A percentile compares a stretch with the other conserved stretches of the same genome.
phyloP scores from a whole-genome alignment of 2,888 invertebrate genomes.

The Tipula confusa region DNA sequence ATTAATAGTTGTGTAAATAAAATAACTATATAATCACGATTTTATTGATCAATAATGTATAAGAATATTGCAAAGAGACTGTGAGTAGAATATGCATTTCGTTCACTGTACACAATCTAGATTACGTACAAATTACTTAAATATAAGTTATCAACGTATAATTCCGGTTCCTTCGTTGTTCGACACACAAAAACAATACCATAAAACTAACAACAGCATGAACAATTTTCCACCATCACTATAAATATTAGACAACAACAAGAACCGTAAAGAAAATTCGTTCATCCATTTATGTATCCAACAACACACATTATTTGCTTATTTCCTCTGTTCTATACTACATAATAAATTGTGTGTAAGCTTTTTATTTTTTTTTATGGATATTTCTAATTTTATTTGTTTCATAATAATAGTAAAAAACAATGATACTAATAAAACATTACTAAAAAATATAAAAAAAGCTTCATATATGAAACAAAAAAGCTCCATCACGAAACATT shows the following conservation, averaged over 20 bases:
- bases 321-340: background rate
- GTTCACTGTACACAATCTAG: background rate
- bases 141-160: background rate
- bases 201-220: background rate
- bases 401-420: background rate
- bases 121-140: background rate
- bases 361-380: background rate
- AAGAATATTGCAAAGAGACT: background rate
- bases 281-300: background rate
- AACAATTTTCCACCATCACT: background rate
- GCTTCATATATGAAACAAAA: background rate
- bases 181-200: background rate
- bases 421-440: background rate
- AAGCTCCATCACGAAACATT: background rate
- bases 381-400: slow-evolving; percentile 25
- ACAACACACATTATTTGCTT: background rate
- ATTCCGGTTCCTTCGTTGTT: slow-evolving; percentile 6
- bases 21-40: background rate
- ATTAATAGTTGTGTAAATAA: background rate
- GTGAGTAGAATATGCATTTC: background rate
- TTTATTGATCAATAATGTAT: background rate
- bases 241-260: background rate
- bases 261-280: background rate
- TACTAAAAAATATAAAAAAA: background rate
- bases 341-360: slow-evolving; percentile 25